Evolutionary conservation across 2,888 invertebrate species (phyloP), one percentile per base, ranked within the genome.

Genomic region (Julus scanicus): DNA sequence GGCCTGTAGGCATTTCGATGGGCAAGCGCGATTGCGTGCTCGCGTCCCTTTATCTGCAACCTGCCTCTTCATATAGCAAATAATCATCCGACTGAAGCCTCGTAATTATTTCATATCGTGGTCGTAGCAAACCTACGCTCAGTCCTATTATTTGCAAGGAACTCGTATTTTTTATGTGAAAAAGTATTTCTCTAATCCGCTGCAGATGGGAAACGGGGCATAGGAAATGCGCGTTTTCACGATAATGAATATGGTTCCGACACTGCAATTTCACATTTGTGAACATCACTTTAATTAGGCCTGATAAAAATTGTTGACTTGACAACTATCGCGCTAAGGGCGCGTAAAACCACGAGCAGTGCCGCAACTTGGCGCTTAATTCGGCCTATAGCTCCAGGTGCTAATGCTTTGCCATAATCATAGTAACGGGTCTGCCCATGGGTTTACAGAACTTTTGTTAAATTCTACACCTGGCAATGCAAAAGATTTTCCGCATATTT

Each of bases 201-300:
- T 63, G 63, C 63, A 63, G 63, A 63, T 63, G 63, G 63, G 63
- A 63, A 63, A 63, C 63, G 63, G 20, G 63, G 63, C 63, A 63
- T 63, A 63, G 63, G 63, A 63, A 63, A 63, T 63, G 63, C 63
- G 20, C 63, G n/a, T 84, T n/a, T 84, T 37, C 39, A 39, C 84
- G 84, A 84, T 84, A 84, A 84, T 84, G 84, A 40, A 84, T 39
- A 84, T 39, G 84, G 84, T 39, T 84, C 84, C 84, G 39, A 44
- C 84, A 44, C 40, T 84, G 40, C 84, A 84, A 39, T 84, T 84
- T 84, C 44, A 84, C 84, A 84, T 84, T 84, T 84, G 84, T 84
- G 84, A 84, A 84, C 84, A 84, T 84, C 44, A 84, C 84, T 40
- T 84, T 84, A 84, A 84, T 84, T 84, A 84, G 84, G 44, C 84